Conservation (phyloP, 2,797 vertebrate species). For the Syncerus caffer region DNA sequence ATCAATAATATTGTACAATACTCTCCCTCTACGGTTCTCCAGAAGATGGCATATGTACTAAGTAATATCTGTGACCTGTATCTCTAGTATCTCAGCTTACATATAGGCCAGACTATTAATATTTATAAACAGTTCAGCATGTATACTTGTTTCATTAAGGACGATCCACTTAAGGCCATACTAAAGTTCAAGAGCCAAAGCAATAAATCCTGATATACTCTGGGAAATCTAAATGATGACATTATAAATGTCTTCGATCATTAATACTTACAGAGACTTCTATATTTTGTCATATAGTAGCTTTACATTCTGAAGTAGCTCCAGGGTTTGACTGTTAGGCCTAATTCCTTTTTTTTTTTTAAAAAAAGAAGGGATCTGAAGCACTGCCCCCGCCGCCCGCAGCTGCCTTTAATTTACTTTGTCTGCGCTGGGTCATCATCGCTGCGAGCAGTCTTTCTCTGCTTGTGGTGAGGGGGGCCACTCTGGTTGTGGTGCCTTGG, state of each 20-base stretch:
- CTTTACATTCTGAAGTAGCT: background rate
- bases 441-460: background rate
- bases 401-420: background rate
- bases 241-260: background rate
- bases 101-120: background rate
- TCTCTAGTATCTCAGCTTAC: background rate
- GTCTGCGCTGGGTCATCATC: background rate
- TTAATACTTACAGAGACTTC: background rate
- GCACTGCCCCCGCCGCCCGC: accelerated
- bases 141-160: background rate
- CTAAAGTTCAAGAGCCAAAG: conserved; percentile 4
- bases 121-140: background rate
- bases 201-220: background rate
- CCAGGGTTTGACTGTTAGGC: background rate
- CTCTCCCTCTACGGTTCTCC: background rate
- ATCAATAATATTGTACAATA: background rate
- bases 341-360: background rate
- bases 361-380: background rate
- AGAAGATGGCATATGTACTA: background rate
- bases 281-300: background rate
- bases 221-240: background rate
- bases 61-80: background rate
- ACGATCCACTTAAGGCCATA: background rate
- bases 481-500: background rate
- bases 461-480: background rate